A percentile compares a stretch with the other conserved stretches of the same genome.
Conservation (phyloP, 2,797 vertebrate species). For the Crypturellus tataupa region DNA sequence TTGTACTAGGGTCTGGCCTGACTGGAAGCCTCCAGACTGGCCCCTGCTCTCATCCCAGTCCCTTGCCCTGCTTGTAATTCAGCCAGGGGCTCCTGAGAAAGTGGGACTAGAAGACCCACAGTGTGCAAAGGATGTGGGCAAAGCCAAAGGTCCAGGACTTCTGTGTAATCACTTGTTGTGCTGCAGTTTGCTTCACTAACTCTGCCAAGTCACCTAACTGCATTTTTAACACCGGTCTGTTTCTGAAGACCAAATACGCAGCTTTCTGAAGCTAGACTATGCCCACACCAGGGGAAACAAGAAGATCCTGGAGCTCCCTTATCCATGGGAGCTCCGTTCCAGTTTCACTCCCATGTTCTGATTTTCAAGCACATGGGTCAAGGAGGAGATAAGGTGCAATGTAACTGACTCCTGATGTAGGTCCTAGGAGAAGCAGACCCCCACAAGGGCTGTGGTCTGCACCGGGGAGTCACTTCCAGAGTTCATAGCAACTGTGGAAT, state of each 20-base stretch:
- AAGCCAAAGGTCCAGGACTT: background rate
- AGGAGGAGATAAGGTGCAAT: background rate
- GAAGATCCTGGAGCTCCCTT: background rate
- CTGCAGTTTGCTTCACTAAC: background rate
- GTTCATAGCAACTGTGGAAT: background rate
- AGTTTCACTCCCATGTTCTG: background rate
- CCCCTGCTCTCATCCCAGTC: background rate
- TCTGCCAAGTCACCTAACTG: background rate
- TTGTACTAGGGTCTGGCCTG: background rate
- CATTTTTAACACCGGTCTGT: background rate
- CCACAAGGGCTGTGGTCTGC: background rate
- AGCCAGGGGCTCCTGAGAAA: background rate
- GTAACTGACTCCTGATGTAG: background rate
- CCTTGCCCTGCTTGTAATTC: background rate
- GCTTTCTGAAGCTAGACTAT: background rate
- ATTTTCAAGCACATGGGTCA: slow-evolving; percentile 5
- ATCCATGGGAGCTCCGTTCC: background rate
- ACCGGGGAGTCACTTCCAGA: background rate
- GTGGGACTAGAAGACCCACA: background rate
- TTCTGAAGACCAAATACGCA: background rate
- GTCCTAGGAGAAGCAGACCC: background rate
- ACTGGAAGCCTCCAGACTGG: background rate
- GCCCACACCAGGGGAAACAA: background rate
- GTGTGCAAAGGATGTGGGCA: background rate
- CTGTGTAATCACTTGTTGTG: background rate